Conservation (phyloP, 2,797 vertebrate genomes). For the Acanthurus tractus region DNA sequence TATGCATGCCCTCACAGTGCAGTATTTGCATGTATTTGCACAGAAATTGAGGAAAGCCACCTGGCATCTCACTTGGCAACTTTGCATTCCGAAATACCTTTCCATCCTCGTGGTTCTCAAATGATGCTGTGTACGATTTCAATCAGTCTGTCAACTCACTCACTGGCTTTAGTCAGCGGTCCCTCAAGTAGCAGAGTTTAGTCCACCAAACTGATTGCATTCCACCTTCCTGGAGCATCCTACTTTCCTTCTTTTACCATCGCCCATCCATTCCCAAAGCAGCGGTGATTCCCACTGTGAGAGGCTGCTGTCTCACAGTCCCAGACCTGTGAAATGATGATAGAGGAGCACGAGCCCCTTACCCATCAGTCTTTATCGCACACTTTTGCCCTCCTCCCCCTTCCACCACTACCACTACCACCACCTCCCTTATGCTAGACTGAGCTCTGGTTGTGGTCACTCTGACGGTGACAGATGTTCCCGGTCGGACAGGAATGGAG, state of each 20-base stretch:
- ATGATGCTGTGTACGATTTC: slow-evolving; percentile 63
- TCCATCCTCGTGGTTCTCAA: slow-evolving; percentile 55
- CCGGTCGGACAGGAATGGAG: slow-evolving; percentile 58
- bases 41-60: slow-evolving; percentile 55
- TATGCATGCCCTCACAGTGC: slow-evolving; percentile 32
- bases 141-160: slow-evolving; percentile 61
- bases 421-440: slow-evolving; percentile 56
- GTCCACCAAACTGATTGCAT: slow-evolving; percentile 63
- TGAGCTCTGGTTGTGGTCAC: slow-evolving; percentile 70
- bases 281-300: slow-evolving; percentile 74
- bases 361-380: slow-evolving; percentile 86
- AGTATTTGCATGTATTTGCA: slow-evolving; percentile 61
- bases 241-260: slow-evolving; percentile 60
- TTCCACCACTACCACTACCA: slow-evolving; percentile 37
- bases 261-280: slow-evolving; percentile 67
- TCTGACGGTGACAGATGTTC: slow-evolving; percentile 81
- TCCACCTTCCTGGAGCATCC: slow-evolving; percentile 62
- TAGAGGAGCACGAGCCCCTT: slow-evolving; percentile 77
- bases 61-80: slow-evolving; percentile 16
- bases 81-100: slow-evolving; percentile 50
- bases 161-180: slow-evolving; percentile 45
- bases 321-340: slow-evolving; percentile 86
- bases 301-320: slow-evolving; percentile 74
- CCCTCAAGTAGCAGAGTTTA: slow-evolving; percentile 53
- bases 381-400: slow-evolving; percentile 48